Evolutionary conservation across 2,888 invertebrate genomes (phyloP).

Genomic region (Camptogramma bilineatum): DNA sequence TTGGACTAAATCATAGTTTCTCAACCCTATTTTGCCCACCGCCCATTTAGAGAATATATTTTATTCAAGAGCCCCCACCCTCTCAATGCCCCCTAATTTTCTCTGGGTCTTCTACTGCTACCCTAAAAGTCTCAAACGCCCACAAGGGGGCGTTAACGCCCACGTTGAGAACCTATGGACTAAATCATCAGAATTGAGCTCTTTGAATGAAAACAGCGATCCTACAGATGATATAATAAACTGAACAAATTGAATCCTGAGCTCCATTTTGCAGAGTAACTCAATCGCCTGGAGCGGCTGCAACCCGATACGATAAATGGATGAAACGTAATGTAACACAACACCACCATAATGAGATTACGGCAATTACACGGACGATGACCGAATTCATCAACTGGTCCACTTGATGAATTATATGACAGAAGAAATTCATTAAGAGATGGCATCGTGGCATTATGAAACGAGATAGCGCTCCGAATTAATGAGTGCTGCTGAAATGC

Average conservation of each 20-base stretch:
- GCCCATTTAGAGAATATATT: too few relatives aligned
- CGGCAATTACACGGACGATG: slow-evolving; percentile 45
- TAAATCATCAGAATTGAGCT: slow-evolving; percentile 5
- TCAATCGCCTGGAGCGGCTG: slow-evolving; percentile 24
- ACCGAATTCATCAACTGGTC: slow-evolving; percentile 35
- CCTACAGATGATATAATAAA: slow-evolving; percentile 15
- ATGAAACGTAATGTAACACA: slow-evolving; percentile 46
- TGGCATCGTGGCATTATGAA: slow-evolving; percentile 26
- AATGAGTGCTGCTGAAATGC: slow-evolving; percentile 11
- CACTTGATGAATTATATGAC: slow-evolving; percentile 27
- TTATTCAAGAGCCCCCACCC: too few relatives aligned
- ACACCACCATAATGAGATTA: slow-evolving; percentile 45
- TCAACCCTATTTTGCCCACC: too few relatives aligned
- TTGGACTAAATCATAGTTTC: too few relatives aligned
- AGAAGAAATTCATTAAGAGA: slow-evolving; percentile 29
- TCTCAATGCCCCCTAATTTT: too few relatives aligned
- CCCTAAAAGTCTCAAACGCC: too few relatives aligned
- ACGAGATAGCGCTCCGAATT: slow-evolving; percentile 10
- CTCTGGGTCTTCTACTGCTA: too few relatives aligned
- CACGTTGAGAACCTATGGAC: too few relatives aligned
- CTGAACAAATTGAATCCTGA: slow-evolving; percentile 24
- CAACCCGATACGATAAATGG: slow-evolving; percentile 42
- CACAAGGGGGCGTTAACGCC: too few relatives aligned
- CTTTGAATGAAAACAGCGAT: slow-evolving; percentile 6
- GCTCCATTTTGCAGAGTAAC: slow-evolving; percentile 27